Percentiles rank a stretch among this genome's conserved stretches.
phyloP scores from a whole-genome alignment of 2,888 invertebrate genomes.

The Stegophylla sp. region DNA sequence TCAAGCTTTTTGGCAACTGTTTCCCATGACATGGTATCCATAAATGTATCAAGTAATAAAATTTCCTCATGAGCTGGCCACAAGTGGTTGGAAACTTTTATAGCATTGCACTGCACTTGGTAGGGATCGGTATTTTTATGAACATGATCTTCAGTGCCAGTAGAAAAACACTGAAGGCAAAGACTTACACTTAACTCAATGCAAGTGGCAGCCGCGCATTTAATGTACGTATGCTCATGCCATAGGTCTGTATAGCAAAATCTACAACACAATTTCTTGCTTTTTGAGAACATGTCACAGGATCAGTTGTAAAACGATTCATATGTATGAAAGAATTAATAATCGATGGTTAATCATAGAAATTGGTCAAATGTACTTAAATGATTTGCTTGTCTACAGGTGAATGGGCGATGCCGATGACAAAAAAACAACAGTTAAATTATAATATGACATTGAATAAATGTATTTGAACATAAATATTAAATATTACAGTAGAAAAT shows the following conservation, averaged over 20 bases:
- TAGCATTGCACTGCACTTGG: conserved; percentile 37
- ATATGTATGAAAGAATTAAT: not conserved
- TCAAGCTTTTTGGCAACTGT: conserved; percentile 26
- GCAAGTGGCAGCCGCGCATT: not conserved
- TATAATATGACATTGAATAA: too few species aligned
- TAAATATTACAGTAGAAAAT: not conserved
- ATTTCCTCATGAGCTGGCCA: conserved; percentile 47
- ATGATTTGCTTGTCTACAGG: too few species aligned
- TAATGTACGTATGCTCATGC: conserved; percentile 44
- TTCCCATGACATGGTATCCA: conserved; percentile 45
- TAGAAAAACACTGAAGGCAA: conserved; percentile 44
- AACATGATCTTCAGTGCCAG: conserved; percentile 24
- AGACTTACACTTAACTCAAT: not conserved
- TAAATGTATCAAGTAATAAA: conserved; percentile 37
- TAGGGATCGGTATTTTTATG: conserved; percentile 44
- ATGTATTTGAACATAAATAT: not conserved
- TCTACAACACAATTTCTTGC: not conserved
- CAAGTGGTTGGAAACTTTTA: not conserved
- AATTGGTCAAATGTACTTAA: too few species aligned
- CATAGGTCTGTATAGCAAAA: conserved; percentile 43
- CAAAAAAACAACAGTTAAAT: too few species aligned
- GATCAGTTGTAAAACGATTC: not conserved
- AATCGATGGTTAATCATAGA: too few species aligned
- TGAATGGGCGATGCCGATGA: too few species aligned
- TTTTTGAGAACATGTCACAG: conserved; percentile 6